These are phyloP conservation scores for Cecidostiba fungosa DNA, from an alignment of 2,888 invertebrate genomes.

Conservation along the genomic window DNA sequence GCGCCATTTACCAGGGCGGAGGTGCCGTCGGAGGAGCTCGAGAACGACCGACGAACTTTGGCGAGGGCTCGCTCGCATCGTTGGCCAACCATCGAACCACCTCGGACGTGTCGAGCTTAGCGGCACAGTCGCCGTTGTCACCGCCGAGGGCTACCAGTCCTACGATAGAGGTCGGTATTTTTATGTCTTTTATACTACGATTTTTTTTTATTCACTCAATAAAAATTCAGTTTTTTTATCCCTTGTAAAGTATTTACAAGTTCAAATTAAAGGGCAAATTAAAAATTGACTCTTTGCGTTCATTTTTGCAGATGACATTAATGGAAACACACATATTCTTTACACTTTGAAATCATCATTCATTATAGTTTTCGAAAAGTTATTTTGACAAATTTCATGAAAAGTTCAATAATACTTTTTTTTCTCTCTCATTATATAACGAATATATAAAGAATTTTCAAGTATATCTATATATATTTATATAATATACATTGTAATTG, in stretches of 20 bases:
- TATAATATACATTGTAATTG: slow-evolving; percentile 39
- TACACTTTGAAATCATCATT: slow-evolving; percentile 38
- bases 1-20: slow-evolving; percentile 34
- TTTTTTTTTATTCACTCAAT: too few species aligned
- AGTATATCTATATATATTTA: too few species aligned
- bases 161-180: slow-evolving; percentile 84
- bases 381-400: neutral
- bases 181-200: neutral
- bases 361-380: neutral
- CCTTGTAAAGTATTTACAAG: too few species aligned
- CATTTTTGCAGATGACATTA: slow-evolving; percentile 50
- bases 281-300: slow-evolving; percentile 25
- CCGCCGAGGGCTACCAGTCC: slow-evolving; percentile 93
- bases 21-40: slow-evolving; percentile 54
- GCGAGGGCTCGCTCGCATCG: slow-evolving; percentile 76
- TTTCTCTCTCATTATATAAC: neutral
- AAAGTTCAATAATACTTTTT: neutral
- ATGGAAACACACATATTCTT: slow-evolving; percentile 46
- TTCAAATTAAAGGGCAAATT: neutral
- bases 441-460: neutral
- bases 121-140: slow-evolving; percentile 87
- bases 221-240: neutral
- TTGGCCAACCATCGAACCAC: slow-evolving; percentile 82
- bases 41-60: slow-evolving; percentile 61
- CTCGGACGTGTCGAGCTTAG: slow-evolving; percentile 87